Conservation (phyloP, 2,797 vertebrate species). For the Orestias chungarensis region DNA sequence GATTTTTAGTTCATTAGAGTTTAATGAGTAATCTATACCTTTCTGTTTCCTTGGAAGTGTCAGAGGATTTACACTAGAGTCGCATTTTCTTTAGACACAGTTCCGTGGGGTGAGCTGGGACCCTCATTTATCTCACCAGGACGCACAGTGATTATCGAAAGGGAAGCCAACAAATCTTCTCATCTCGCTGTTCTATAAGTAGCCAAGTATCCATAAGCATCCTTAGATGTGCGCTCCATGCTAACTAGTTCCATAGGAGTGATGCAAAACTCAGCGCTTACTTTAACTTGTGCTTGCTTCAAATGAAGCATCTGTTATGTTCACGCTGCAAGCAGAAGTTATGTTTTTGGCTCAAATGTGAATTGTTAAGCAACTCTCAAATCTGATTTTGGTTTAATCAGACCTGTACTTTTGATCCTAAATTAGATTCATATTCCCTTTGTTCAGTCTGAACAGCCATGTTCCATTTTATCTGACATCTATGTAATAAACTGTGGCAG, state of each 20-base stretch:
- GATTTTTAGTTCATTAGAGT: no score
- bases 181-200: background rate
- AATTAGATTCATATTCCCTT: background rate
- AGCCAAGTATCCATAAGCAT: background rate
- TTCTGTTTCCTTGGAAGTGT: background rate
- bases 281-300: background rate
- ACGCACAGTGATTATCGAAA: background rate
- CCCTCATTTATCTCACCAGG: no score
- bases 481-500: background rate
- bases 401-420: background rate
- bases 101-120: background rate
- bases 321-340: background rate
- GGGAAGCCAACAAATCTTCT: background rate
- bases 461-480: background rate
- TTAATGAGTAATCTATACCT: background rate
- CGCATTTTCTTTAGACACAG: background rate
- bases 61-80: background rate
- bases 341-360: background rate
- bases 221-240: background rate
- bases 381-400: background rate
- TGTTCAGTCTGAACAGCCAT: background rate
- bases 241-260: background rate
- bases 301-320: background rate
- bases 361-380: background rate
- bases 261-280: background rate